Conservation (phyloP, 2,113 vertebrate species). For the Craseonycteris thonglongyai region DNA sequence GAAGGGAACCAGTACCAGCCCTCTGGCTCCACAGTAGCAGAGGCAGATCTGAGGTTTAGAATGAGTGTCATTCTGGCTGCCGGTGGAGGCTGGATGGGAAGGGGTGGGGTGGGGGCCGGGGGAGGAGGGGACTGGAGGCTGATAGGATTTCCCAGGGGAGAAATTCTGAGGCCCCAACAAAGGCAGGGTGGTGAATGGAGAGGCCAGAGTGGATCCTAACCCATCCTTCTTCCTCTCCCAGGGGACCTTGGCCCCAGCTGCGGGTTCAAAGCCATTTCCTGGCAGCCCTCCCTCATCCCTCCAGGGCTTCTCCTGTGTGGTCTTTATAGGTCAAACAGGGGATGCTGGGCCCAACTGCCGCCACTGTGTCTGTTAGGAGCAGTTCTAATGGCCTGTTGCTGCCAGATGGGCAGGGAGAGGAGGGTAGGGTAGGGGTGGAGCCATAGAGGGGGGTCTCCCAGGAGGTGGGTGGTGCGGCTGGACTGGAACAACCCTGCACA, state of each 20-base stretch:
- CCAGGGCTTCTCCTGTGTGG: constrained; percentile 59
- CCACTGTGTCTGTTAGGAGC: constrained; percentile 43
- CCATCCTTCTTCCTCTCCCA: background rate
- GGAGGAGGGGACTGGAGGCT: background rate
- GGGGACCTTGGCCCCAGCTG: constrained; percentile 28
- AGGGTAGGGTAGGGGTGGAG: background rate
- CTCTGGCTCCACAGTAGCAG: background rate
- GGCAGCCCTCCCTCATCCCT: constrained; percentile 25
- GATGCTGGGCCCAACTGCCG: constrained; percentile 38
- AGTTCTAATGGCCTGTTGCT: constrained; percentile 50
- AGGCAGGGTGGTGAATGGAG: constrained; percentile 38
- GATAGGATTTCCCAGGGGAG: constrained; percentile 19
- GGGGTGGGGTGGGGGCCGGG: background rate
- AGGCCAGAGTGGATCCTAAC: constrained; percentile 28
- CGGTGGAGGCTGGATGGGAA: background rate
- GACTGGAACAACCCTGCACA: background rate
- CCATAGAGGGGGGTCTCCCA: background rate
- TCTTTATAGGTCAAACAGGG: constrained; percentile 68
- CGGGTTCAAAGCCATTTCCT: constrained; percentile 49
- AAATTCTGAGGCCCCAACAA: constrained; percentile 28
- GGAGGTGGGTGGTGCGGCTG: background rate
- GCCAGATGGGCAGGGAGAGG: background rate
- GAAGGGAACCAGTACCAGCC: background rate
- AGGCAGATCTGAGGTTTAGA: background rate
- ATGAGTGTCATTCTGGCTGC: background rate